A percentile compares a stretch with the other conserved stretches of the same genome.
phyloP scores from a whole-genome alignment of 2,888 invertebrate genomes.

The Suillia variegata region DNA sequence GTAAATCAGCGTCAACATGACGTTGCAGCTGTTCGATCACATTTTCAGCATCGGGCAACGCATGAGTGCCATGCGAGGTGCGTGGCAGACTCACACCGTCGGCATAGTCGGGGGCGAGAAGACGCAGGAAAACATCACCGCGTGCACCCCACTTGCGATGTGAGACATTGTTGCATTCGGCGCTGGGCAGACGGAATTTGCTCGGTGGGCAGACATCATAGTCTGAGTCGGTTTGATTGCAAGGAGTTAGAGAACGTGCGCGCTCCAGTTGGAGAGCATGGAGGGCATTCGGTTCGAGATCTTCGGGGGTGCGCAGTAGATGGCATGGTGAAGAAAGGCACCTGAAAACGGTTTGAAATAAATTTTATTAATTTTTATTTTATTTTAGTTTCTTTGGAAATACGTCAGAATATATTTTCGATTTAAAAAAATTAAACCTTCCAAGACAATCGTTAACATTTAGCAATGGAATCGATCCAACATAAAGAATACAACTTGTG shows the following conservation, averaged over 20 bases:
- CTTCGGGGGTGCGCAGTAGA: constrained; percentile 51
- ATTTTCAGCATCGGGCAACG: constrained; percentile 68
- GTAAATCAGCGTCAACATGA: constrained; percentile 62
- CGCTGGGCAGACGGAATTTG: constrained; percentile 80
- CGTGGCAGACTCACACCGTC: constrained; percentile 63
- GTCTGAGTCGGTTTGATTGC: constrained; percentile 31
- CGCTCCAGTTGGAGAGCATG: constrained; percentile 49
- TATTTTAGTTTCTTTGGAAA: too few relatives aligned
- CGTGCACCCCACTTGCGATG: constrained; percentile 84
- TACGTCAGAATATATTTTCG: too few relatives aligned
- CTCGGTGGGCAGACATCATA: constrained; percentile 73
- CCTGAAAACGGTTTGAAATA: constrained; percentile 38
- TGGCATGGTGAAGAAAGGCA: constrained; percentile 42
- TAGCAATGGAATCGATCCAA: too few relatives aligned
- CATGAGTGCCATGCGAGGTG: constrained; percentile 64
- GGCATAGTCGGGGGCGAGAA: constrained; percentile 74
- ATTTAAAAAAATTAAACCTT: too few relatives aligned
- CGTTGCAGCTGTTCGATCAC: constrained; percentile 67
- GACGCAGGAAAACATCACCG: constrained; percentile 76
- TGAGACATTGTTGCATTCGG: constrained; percentile 87
- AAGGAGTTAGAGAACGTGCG: constrained; percentile 42
- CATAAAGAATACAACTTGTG: too few relatives aligned
- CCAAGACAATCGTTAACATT: too few relatives aligned
- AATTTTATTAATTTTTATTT: too few relatives aligned
- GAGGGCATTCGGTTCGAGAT: constrained; percentile 48